A percentile compares a stretch with the other conserved stretches of the same genome.
Evolutionary conservation across 2,797 vertebrate genomes (phyloP).

Genomic region (Hemibagrus guttatus): DNA sequence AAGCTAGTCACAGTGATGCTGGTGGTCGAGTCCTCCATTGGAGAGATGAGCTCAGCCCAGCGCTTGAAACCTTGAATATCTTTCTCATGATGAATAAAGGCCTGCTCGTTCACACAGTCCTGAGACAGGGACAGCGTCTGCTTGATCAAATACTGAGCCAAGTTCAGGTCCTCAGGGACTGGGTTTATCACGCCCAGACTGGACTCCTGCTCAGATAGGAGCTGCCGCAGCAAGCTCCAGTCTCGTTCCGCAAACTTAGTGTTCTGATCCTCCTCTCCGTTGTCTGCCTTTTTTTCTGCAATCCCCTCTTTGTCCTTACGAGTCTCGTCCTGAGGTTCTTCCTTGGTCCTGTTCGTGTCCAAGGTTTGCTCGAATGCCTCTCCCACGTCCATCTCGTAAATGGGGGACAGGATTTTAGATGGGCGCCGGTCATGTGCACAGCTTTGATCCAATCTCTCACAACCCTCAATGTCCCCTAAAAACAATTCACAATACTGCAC

Average conservation of each 20-base stretch:
- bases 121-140: conserved; percentile 93
- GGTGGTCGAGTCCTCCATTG: conserved; percentile 90
- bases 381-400: conserved; percentile 93
- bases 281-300: conserved; percentile 69
- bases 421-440: conserved; percentile 91
- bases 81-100: conserved; percentile 82
- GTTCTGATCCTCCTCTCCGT: conserved; percentile 73
- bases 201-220: conserved; percentile 91
- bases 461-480: conserved; percentile 98
- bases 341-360: conserved; percentile 79
- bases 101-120: conserved; percentile 85
- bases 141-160: conserved; percentile 98
- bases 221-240: conserved; percentile 91
- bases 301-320: conserved; percentile 72
- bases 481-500: conserved; percentile 99
- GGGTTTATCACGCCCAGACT: conserved; percentile 90
- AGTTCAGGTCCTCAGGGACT: conserved; percentile 94
- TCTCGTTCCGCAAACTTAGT: conserved; percentile 90
- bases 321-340: conserved; percentile 75
- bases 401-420: conserved; percentile 96
- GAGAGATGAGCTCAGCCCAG: conserved; percentile 95
- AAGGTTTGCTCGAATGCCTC: conserved; percentile 86
- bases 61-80: conserved; percentile 80
- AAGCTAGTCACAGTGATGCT: conserved; percentile 96
- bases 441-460: conserved; percentile 97